Evolutionary conservation across 2,888 invertebrate species (phyloP).

Genomic region (Drosophila formosana): DNA sequence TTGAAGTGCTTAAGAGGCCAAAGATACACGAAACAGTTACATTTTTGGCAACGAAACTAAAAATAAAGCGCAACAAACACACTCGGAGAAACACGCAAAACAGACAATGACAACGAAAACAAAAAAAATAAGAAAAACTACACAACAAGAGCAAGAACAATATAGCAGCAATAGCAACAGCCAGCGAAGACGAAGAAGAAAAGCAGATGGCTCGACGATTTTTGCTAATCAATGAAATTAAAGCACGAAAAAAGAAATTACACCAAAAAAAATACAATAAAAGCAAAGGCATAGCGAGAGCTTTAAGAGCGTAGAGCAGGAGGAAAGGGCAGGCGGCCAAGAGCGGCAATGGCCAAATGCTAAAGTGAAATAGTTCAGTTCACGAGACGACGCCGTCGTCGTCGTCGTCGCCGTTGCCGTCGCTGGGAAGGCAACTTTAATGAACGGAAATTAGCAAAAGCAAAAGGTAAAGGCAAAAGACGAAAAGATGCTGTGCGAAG

Average conservation of each 20-base stretch:
- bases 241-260: conserved; percentile 61
- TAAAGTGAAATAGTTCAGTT: conserved; percentile 65
- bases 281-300: conserved; percentile 32
- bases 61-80: conserved; percentile 47
- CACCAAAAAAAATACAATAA: conserved; percentile 40
- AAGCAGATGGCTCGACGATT: conserved; percentile 48
- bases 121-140: conserved; percentile 57
- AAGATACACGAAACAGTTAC: conserved; percentile 37
- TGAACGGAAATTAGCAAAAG: conserved; percentile 80
- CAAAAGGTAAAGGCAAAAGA: conserved; percentile 52
- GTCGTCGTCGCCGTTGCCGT: conserved; percentile 35
- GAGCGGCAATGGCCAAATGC: conserved; percentile 35
- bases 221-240: conserved; percentile 84
- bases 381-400: conserved; percentile 46
- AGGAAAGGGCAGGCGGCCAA: conserved; percentile 10
- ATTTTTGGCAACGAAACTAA: conserved; percentile 62
- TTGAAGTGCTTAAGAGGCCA: conserved; percentile 44
- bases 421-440: conserved; percentile 71
- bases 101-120: conserved; percentile 56
- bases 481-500: conserved; percentile 51
- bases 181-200: conserved; percentile 39
- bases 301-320: conserved; percentile 60
- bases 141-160: conserved; percentile 36
- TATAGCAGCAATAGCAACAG: conserved; percentile 30
- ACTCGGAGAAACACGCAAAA: conserved; percentile 40